A percentile compares a stretch with the other conserved stretches of the same genome.
Evolutionary conservation across 2,797 vertebrate genomes (phyloP).

Genomic region (Dermochelys coriacea): DNA sequence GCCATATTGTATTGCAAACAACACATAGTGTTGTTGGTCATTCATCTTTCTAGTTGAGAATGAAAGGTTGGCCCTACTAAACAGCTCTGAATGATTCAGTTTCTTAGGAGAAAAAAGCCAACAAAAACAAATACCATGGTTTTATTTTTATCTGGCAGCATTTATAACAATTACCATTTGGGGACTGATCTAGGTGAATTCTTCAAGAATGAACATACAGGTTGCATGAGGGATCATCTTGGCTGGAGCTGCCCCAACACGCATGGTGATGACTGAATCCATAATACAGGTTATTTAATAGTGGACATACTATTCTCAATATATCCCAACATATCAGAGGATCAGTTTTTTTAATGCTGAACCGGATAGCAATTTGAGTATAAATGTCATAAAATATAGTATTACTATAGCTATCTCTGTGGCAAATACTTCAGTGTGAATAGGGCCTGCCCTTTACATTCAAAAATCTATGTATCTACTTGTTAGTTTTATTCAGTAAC

Average conservation of each 20-base stretch:
- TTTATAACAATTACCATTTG: not conserved
- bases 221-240: not conserved
- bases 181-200: not conserved
- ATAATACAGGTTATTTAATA: not conserved
- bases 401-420: not conserved
- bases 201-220: not conserved
- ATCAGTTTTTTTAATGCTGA: not conserved
- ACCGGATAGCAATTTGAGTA: not conserved
- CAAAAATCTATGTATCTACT: not conserved
- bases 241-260: not conserved
- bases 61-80: not conserved
- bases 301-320: not conserved
- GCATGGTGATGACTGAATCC: not conserved
- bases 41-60: not conserved
- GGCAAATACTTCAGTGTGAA: not conserved
- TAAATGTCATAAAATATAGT: constrained; percentile 9
- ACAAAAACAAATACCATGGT: not conserved
- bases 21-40: not conserved
- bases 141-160: not conserved
- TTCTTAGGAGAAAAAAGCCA: not conserved
- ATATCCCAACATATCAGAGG: not conserved
- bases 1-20: not conserved
- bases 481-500: not conserved
- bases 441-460: not conserved
- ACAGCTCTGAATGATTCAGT: not conserved